Evolutionary conservation across 2,113 vertebrate species (phyloP), one percentile per base, ranked within the genome.

Genomic region (Sylvilagus bachmani): DNA sequence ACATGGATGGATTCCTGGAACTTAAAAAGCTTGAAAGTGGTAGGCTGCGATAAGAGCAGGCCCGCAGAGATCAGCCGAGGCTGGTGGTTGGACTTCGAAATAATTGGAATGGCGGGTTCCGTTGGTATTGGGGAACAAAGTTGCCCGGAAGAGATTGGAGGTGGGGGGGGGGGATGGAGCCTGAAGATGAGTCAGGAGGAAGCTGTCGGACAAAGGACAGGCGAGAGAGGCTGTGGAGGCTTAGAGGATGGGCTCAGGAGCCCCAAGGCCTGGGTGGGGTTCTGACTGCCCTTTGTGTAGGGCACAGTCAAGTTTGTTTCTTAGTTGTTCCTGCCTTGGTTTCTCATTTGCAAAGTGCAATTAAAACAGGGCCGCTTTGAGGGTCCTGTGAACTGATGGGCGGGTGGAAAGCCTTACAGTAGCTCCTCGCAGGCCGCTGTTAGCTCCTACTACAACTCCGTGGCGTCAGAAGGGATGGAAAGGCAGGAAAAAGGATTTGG

Each of bases 301-400:
- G 31, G 10, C 19, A 62, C 9, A 53, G 61, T 36, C 55, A 73
- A 58, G 19, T 82, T 86, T 49, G 29, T 33, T 53, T 79, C 44
- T 80, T 69, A 55, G 16, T 78, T 83, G 66, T 55, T 31, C n/a
- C 58, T 55, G 64, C 33, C 49, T 97, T 58, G 14, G 53, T 74
- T 74, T 96, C 75, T 79, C 14, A 27, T 69, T 21, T 89, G 33
- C 61, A 27, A 84, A 84, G 82, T 66, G 25, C 85, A 78, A 33
- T 31, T 55, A 74, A 17, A 62, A 70, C 27, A 81, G 4, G 8
- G 55, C 22, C 38, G 80, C 73, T 80, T 58, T 51, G 70, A 89
- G 44, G 33, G 70, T 85, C 81, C 31, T 58, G 44, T 36, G 38
- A 79, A 14, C 85, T 49, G 25, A 64, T 55, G 31, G 62, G 22